Conservation (phyloP, 2,797 vertebrate species). For the Allobates femoralis region DNA sequence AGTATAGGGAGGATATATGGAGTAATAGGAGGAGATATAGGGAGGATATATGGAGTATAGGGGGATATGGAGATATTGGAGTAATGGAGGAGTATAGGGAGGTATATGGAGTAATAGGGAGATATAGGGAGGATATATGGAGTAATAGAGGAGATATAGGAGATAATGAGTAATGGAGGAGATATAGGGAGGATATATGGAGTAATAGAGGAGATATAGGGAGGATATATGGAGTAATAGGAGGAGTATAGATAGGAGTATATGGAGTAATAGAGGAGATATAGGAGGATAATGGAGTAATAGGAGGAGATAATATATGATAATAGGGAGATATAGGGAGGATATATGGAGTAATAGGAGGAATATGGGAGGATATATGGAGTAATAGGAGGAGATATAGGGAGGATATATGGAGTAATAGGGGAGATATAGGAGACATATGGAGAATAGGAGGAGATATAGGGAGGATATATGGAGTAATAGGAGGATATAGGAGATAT, state of each 20-base stretch:
- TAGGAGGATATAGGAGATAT: neutral
- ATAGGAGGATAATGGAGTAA: neutral
- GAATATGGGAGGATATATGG: neutral
- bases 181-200: neutral
- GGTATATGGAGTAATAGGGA: too few species aligned
- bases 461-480: too few species aligned
- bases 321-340: neutral
- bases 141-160: too few species aligned
- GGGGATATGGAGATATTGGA: too few species aligned
- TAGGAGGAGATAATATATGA: too few species aligned
- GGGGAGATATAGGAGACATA: too few species aligned
- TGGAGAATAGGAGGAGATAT: too few species aligned
- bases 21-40: conserved; percentile 6
- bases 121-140: too few species aligned
- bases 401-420: neutral
- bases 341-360: conserved; percentile 19
- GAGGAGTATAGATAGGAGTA: neutral
- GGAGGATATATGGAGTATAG: neutral
- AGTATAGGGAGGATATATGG: too few species aligned
- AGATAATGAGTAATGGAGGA: too few species aligned
- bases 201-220: conserved; percentile 19
- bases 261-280: conserved; percentile 26
- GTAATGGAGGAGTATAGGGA: too few species aligned
- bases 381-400: conserved; percentile 2
- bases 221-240: conserved; percentile 13